Evolutionary conservation across 2,888 invertebrate genomes (phyloP).

Genomic region (Phalera bucephala): DNA sequence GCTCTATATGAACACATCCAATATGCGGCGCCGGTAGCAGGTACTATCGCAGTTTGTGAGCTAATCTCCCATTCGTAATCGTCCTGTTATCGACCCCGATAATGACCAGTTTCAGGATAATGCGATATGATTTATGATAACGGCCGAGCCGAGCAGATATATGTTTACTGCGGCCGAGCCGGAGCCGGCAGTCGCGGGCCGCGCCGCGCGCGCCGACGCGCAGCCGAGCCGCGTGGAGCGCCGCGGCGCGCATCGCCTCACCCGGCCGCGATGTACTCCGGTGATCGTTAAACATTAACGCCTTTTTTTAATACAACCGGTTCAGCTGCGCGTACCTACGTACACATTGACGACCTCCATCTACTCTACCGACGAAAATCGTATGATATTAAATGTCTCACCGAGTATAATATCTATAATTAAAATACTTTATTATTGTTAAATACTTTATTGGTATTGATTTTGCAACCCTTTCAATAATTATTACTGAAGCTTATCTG

Average conservation of each 20-base stretch:
- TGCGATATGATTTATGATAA: conserved; percentile 13
- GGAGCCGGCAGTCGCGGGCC: neutral
- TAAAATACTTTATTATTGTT: too few relatives aligned
- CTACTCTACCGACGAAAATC: too few relatives aligned
- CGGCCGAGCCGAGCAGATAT: too few relatives aligned
- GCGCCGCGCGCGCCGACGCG: neutral
- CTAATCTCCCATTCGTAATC: conserved; percentile 21
- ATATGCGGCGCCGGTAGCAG: conserved; percentile 8
- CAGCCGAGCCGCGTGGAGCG: neutral
- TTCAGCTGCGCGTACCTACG: neutral
- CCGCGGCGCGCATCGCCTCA: too few relatives aligned
- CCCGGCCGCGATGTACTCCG: neutral
- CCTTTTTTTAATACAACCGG: neutral
- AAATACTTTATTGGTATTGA: too few relatives aligned
- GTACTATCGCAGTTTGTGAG: conserved; percentile 7
- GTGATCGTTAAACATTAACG: conserved; percentile 1
- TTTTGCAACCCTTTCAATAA: too few relatives aligned
- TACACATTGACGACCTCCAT: neutral
- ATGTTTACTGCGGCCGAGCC: conserved; percentile 3
- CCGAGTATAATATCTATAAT: too few relatives aligned
- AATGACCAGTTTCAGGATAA: conserved; percentile 21
- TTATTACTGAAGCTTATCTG: too few relatives aligned
- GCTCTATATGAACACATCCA: too few relatives aligned
- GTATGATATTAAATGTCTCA: too few relatives aligned
- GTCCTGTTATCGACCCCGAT: conserved; percentile 22